Conservation (phyloP, 2,797 vertebrate genomes). For the Pangasius mekongensis region DNA sequence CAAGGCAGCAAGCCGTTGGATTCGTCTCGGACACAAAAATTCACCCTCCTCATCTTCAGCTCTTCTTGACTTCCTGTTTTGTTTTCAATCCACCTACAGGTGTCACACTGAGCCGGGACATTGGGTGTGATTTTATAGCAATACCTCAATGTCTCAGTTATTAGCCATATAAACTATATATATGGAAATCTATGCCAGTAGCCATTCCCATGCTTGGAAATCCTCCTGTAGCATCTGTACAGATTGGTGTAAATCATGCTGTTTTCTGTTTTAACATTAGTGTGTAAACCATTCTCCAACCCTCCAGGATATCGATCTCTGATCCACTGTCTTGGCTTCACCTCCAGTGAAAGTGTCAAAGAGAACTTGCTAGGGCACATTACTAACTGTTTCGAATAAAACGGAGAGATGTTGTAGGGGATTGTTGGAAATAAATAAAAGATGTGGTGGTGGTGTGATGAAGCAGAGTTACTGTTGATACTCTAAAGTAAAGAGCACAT, state of each 20-base stretch:
- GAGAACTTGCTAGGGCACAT: neutral
- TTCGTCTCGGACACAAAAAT: constrained; percentile 39
- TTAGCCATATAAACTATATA: neutral
- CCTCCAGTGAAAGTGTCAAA: neutral
- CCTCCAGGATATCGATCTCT: neutral
- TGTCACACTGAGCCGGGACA: neutral
- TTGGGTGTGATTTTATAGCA: neutral
- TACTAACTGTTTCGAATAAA: neutral
- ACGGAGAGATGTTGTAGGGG: neutral
- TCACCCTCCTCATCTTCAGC: neutral
- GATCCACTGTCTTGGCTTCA: neutral
- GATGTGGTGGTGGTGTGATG: too few relatives aligned
- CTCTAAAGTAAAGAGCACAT: too few relatives aligned
- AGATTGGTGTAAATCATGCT: neutral
- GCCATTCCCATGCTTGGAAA: neutral
- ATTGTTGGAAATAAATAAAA: neutral
- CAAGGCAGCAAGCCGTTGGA: constrained; percentile 39
- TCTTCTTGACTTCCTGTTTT: neutral
- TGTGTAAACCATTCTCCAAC: neutral
- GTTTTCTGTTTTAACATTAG: neutral
- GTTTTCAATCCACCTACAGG: neutral
- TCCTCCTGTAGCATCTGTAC: neutral
- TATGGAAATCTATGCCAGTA: neutral
- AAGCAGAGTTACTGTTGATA: too few relatives aligned
- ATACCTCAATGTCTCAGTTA: neutral